These are phyloP conservation scores for Sula dactylatra DNA, from an alignment of 2,113 vertebrate genomes.

Conservation along the genomic window DNA sequence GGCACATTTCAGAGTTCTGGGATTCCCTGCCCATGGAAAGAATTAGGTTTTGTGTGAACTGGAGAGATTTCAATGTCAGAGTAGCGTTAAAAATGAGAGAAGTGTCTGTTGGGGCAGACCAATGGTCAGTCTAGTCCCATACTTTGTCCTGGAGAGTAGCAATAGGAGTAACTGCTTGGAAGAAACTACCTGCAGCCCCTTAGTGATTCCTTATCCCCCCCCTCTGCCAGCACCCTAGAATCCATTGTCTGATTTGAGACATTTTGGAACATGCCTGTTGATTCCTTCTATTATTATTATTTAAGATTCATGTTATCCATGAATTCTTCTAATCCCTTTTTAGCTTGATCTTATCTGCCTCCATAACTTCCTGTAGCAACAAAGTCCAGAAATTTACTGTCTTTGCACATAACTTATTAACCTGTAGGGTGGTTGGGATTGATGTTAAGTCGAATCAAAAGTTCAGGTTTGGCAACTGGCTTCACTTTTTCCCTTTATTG, in stretches of 20 bases:
- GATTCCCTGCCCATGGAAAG: background rate
- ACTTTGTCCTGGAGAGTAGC: background rate
- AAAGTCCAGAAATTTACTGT: background rate
- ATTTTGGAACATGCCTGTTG: background rate
- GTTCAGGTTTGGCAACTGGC: background rate
- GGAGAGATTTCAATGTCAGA: background rate
- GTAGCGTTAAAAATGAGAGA: background rate
- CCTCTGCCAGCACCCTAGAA: background rate
- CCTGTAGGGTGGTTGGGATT: background rate
- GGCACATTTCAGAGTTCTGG: background rate
- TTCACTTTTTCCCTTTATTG: background rate
- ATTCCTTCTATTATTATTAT: background rate
- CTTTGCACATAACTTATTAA: background rate
- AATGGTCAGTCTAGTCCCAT: fast-evolving
- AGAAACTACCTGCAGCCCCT: background rate
- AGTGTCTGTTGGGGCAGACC: background rate
- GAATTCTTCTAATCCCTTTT: background rate
- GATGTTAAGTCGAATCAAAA: background rate
- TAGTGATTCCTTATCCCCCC: background rate
- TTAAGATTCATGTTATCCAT: background rate
- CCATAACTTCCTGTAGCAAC: background rate
- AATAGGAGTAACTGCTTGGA: background rate
- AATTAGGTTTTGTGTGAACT: background rate
- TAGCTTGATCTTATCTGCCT: background rate
- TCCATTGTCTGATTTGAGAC: background rate